Evolutionary conservation across 2,888 invertebrate species (phyloP).

Genomic region (Zaprionus obscuricornis): DNA sequence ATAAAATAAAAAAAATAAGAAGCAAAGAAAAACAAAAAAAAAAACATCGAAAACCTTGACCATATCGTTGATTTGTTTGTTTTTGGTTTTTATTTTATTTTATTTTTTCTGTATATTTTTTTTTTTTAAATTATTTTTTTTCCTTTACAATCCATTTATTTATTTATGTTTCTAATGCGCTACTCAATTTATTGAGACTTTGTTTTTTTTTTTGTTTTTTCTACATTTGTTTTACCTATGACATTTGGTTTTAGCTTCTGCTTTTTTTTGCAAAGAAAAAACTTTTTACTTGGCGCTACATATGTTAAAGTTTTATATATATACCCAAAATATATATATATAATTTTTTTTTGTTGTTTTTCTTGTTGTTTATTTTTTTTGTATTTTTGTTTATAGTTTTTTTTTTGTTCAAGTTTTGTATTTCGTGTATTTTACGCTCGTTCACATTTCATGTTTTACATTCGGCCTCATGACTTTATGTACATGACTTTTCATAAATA

Average conservation of each 20-base stretch:
- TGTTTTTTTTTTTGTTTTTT: conserved; percentile 18
- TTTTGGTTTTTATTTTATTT: conserved; percentile 3
- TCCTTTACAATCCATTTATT: conserved; percentile 29
- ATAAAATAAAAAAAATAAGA: conserved; percentile 28
- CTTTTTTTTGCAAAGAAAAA: conserved; percentile 19
- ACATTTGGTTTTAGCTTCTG: neutral
- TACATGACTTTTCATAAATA: conserved; percentile 61
- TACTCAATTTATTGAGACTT: conserved; percentile 13
- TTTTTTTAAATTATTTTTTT: conserved; percentile 4
- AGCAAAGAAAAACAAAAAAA: conserved; percentile 10
- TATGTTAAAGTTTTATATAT: conserved; percentile 3
- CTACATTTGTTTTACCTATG: too few species aligned
- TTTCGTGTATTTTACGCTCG: conserved; percentile 12
- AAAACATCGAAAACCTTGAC: conserved; percentile 63
- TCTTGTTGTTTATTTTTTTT: conserved; percentile 2
- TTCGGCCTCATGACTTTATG: conserved; percentile 48
- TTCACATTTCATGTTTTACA: conserved; percentile 35
- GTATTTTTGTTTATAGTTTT: conserved; percentile 7
- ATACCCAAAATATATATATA: conserved; percentile 1
- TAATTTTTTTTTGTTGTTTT: conserved; percentile 3
- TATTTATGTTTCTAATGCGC: conserved; percentile 38
- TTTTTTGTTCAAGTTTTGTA: conserved; percentile 25
- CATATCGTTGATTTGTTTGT: conserved; percentile 55
- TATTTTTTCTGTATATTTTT: conserved; percentile 7
- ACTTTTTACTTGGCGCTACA: conserved; percentile 14